Evolutionary conservation across 2,888 invertebrate genomes (phyloP), one percentile per base, ranked within the genome.

Genomic region (Pyrrhia umbra): DNA sequence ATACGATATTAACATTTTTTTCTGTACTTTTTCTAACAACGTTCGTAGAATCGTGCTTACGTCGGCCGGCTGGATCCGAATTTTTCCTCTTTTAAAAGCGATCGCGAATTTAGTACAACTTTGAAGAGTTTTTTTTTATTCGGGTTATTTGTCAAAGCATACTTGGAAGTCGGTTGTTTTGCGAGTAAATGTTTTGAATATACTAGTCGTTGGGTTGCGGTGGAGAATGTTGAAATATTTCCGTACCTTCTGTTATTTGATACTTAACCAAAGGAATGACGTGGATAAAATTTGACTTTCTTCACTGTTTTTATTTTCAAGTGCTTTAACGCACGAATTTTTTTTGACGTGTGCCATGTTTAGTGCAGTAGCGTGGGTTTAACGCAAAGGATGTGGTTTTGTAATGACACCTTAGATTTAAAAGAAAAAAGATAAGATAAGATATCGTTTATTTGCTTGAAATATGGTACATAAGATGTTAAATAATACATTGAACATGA

Each of bases 141-240:
- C 27, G 34, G 15, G 64, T 65, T 71, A 71, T 70, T 75, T 58
- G 49, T 62, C 74, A 80, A 80, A 80, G 80, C 80, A 79, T 79
- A 71, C 80, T 77, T 62, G 61, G 58, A 47, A 72, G 46, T 72
- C 18, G 13, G 46, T 25, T 62, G 64, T 73, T 72, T 75, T 52
- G 68, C 59, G 61, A 62, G 67, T 61, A 76, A 79, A 77, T 73
- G 65, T 73, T 69, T 79, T 16, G 42, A 63, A 68, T 68, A 47
- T 50, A 62, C 56, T 50, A 46, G 46, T 50, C 23, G 52, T 46
- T 16, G 43, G 70, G 25, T 52, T 69, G 56, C 9, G 63, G 51
- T 56, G 56, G 16, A 39, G 50, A 56, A 69, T 63, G 40, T 56
- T 43, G 52, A 50, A 69, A 52, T 54, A 56, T 56, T 58, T 49